Percentiles rank a stretch among this genome's conserved stretches.
phyloP scores from a whole-genome alignment of 2,888 invertebrate species.

The Alentia gelatinosa region DNA sequence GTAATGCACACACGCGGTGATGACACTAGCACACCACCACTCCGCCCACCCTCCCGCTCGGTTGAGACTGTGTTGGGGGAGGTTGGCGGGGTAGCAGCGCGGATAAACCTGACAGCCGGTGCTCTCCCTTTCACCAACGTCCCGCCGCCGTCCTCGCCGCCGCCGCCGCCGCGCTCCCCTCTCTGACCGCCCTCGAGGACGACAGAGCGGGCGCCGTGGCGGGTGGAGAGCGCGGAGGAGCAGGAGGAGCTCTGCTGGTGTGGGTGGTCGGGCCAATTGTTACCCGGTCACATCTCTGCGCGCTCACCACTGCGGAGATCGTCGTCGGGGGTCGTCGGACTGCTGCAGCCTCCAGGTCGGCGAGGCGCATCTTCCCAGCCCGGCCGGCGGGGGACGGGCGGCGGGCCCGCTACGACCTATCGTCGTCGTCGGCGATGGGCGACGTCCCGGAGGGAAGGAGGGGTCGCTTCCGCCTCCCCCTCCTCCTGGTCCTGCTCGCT shows the following conservation, averaged over 20 bases:
- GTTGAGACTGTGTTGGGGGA: not conserved
- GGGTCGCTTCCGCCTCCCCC: not conserved
- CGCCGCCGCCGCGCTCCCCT: not conserved
- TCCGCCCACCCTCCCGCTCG: constrained; percentile 1
- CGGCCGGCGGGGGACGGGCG: not conserved
- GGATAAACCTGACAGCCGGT: not conserved
- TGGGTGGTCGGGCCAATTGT: not conserved
- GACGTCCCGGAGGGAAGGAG: not conserved
- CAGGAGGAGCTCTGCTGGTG: not conserved
- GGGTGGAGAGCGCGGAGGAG: not conserved
- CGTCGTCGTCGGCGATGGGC: not conserved
- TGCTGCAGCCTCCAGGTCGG: not conserved
- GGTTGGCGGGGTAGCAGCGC: not conserved
- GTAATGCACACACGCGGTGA: too few species aligned
- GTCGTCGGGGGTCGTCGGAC: not conserved
- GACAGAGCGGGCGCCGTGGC: not conserved
- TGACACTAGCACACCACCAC: too few species aligned
- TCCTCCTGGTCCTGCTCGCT: not conserved
- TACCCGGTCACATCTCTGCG: too few species aligned
- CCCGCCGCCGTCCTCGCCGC: not conserved
- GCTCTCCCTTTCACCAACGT: not conserved
- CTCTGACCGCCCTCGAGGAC: not conserved
- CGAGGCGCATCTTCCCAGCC: not conserved
- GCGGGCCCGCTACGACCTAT: not conserved
- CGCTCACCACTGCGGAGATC: not conserved